phyloP scores from a whole-genome alignment of 2,113 vertebrate species.

The Syngnathus floridae region DNA sequence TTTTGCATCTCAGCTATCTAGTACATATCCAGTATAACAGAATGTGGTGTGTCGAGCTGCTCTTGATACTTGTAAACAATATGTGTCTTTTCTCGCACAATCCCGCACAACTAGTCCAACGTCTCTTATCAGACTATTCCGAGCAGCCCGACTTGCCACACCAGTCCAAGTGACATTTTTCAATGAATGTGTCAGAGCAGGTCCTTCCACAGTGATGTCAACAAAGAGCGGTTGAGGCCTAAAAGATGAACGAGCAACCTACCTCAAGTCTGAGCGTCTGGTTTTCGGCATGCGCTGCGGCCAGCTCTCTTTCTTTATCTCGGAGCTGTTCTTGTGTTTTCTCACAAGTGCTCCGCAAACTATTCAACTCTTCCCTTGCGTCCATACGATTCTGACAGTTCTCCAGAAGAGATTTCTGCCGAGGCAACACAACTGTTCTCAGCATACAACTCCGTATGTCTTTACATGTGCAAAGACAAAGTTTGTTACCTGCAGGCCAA shows the following conservation, averaged over 20 bases:
- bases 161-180: background rate
- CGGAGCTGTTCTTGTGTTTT: conserved; percentile 79
- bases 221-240: background rate
- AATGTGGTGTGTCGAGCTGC: background rate
- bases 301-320: conserved; percentile 81
- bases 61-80: background rate
- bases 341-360: conserved; percentile 73
- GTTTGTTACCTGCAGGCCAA: conserved; percentile 81
- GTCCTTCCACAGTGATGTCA: background rate
- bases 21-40: background rate
- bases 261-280: conserved; percentile 86
- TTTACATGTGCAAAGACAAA: background rate
- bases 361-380: conserved; percentile 76
- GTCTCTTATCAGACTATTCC: conserved; percentile 1
- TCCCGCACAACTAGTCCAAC: background rate
- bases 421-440: conserved; percentile 7
- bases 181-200: conserved; percentile 7
- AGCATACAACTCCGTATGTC: background rate
- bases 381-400: conserved; percentile 79
- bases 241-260: background rate
- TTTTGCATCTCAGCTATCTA: background rate
- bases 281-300: conserved; percentile 80
- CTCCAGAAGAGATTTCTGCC: conserved; percentile 88
- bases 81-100: background rate
- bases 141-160: background rate